A percentile compares a stretch with the other conserved stretches of the same genome.
phyloP scores from a whole-genome alignment of 1,140 invertebrate genomes.

The fruit fly (Drosophila melanogaster) region DNA sequence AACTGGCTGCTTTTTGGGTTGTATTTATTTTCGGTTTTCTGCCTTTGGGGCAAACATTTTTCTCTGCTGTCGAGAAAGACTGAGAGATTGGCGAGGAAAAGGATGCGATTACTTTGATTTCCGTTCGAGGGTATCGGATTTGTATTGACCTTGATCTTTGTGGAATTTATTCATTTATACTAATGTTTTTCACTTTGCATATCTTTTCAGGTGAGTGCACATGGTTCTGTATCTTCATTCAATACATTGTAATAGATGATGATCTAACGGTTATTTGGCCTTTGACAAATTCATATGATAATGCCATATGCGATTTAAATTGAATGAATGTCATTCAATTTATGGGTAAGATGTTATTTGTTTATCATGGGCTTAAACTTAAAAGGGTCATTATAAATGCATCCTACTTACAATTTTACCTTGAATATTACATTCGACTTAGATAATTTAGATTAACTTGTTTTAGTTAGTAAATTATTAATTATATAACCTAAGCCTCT shows the following conservation, averaged over 20 bases:
- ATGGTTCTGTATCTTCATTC: conserved; percentile 3
- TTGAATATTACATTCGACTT: no score
- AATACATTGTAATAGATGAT: conserved; percentile 11
- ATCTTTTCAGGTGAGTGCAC: conserved; percentile 42
- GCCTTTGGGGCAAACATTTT: conserved; percentile 5
- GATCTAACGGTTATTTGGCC: conserved; percentile 5
- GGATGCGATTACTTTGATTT: conserved; percentile 38
- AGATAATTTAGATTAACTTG: no score
- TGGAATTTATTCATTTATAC: conserved; percentile 46
- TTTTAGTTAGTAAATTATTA: no score
- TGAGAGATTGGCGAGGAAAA: conserved; percentile 30
- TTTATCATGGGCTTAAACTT: neutral
- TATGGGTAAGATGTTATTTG: conserved; percentile 1
- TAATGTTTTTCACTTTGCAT: conserved; percentile 26
- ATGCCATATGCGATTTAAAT: conserved; percentile 12
- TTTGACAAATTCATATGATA: conserved; percentile 31
- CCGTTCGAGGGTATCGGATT: conserved; percentile 2
- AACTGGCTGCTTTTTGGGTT: no score
- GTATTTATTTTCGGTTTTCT: conserved; percentile 9
- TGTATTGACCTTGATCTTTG: conserved; percentile 39
- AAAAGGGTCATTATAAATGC: no score
- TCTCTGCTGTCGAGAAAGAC: neutral
- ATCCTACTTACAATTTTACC: neutral
- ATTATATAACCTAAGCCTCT: no score
- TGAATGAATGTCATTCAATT: conserved; percentile 21